phyloP scores from a whole-genome alignment of 2,113 vertebrate species.

The Notothenia rossii region DNA sequence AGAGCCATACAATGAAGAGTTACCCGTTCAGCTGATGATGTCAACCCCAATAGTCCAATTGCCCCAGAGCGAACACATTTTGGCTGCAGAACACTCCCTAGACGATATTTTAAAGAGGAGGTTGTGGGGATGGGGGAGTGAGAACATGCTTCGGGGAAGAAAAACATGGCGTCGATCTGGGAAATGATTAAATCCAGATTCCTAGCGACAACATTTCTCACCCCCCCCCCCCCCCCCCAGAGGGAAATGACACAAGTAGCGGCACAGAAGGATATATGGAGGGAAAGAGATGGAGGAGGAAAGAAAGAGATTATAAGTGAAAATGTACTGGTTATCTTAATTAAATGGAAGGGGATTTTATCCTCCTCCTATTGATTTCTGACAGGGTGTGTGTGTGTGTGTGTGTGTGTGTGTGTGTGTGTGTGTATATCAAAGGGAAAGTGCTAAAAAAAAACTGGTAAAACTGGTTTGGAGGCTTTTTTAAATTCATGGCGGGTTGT shows the following conservation, averaged over 20 bases:
- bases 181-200: slow-evolving; percentile 76
- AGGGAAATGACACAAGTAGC: slow-evolving; percentile 56
- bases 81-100: slow-evolving; percentile 59
- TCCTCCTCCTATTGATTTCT: slow-evolving; percentile 75
- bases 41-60: slow-evolving; percentile 54
- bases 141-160: slow-evolving; percentile 65
- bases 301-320: slow-evolving; percentile 65
- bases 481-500: slow-evolving; percentile 14
- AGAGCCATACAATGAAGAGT: slow-evolving; percentile 35
- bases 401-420: too few relatives aligned
- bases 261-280: slow-evolving; percentile 40
- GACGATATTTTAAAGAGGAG: slow-evolving; percentile 61
- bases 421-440: slow-evolving; percentile 59
- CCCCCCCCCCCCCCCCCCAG: slow-evolving; percentile 29
- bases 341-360: slow-evolving; percentile 80
- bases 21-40: slow-evolving; percentile 37
- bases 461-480: slow-evolving; percentile 32
- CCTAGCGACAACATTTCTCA: slow-evolving; percentile 63
- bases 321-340: slow-evolving; percentile 80
- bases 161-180: slow-evolving; percentile 70
- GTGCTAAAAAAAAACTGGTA: slow-evolving; percentile 27
- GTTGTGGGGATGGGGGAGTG: slow-evolving; percentile 46
- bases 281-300: slow-evolving; percentile 38
- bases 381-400: too few relatives aligned
- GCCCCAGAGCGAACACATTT: slow-evolving; percentile 61